Conservation (phyloP, 2,113 vertebrate species). For the Ptilorrhoa leucosticta region DNA sequence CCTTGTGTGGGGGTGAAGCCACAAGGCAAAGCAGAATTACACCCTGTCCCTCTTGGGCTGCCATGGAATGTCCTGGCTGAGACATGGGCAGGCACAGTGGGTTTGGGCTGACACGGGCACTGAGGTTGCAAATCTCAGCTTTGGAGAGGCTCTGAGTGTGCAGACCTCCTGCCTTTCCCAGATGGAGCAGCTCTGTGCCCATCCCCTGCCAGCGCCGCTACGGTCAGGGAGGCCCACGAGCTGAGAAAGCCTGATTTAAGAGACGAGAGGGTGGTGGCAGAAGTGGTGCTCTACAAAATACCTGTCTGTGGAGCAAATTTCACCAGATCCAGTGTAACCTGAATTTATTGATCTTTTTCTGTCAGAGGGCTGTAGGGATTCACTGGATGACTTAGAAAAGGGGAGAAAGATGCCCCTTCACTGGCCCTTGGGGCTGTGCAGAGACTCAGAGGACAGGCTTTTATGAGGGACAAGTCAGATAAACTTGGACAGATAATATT, state of each 20-base stretch:
- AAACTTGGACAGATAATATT: background rate
- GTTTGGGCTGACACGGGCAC: background rate
- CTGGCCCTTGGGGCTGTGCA: background rate
- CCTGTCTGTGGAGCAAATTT: background rate
- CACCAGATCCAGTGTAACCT: background rate
- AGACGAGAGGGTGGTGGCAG: background rate
- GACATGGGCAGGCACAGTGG: background rate
- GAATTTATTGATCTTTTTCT: background rate
- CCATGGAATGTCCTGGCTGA: background rate
- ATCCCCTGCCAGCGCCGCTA: rapidly evolving
- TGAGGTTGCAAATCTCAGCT: background rate
- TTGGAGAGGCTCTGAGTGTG: rapidly evolving
- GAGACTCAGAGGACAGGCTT: background rate
- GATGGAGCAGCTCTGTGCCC: background rate
- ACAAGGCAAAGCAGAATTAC: background rate
- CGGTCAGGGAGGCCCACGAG: background rate
- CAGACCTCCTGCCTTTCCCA: background rate
- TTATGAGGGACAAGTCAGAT: background rate
- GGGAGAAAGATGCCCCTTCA: background rate
- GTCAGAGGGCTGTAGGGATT: background rate
- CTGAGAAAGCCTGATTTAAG: background rate
- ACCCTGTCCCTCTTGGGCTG: background rate
- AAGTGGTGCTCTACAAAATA: background rate
- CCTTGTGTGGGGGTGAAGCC: background rate
- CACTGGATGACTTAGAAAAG: background rate